These are phyloP conservation scores for Acropternis orthonyx DNA, from an alignment of 2,797 vertebrate genomes.

Conservation along the genomic window DNA sequence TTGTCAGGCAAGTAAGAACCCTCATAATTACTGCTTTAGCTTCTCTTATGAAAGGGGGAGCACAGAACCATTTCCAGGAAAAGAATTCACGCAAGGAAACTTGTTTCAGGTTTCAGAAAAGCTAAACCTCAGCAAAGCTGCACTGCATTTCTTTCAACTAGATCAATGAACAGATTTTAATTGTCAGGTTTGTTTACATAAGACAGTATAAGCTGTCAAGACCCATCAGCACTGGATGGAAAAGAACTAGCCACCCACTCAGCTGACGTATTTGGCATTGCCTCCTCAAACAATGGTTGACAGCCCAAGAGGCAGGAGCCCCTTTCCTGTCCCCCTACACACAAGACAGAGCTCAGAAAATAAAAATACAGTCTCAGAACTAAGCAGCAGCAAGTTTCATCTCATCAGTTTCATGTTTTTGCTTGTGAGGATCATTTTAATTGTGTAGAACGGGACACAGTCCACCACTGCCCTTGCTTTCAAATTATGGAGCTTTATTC, in stretches of 20 bases:
- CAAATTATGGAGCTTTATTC: neutral
- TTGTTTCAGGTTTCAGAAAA: neutral
- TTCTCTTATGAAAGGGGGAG: neutral
- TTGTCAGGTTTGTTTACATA: neutral
- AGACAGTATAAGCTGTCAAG: neutral
- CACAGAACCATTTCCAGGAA: neutral
- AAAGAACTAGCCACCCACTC: neutral
- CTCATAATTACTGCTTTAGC: neutral
- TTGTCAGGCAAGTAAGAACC: neutral
- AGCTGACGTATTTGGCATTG: neutral
- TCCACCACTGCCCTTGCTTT: neutral
- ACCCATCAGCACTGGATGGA: neutral
- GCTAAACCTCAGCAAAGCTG: neutral
- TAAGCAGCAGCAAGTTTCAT: neutral
- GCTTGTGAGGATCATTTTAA: neutral
- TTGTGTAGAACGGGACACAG: neutral
- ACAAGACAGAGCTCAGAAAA: neutral
- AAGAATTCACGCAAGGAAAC: neutral
- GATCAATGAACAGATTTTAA: neutral
- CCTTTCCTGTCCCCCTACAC: no score
- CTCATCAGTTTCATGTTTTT: neutral
- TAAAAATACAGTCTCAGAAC: neutral
- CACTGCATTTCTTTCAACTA: neutral
- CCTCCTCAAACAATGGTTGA: neutral
- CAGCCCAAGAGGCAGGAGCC: neutral